Base-by-base conservation (phyloP, 2,797 vertebrate species). In the Sebastes steindachneri region DNA sequence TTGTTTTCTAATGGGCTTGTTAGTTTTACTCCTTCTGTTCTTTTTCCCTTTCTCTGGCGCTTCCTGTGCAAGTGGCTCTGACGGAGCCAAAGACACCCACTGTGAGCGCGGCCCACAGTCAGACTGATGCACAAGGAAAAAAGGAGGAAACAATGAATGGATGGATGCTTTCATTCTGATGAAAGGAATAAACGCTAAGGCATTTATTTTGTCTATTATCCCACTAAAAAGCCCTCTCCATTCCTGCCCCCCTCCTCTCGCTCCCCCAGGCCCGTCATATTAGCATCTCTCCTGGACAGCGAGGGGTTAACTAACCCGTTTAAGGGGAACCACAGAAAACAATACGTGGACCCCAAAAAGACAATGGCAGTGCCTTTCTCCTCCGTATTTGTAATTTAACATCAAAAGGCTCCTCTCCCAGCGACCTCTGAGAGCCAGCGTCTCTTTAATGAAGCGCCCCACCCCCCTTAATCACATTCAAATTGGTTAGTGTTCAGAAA, bases 401-500 rank as follows among this genome's bases (percentile, higher is more conserved):
- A 96, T 96, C 95, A 96, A 96, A 96, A 96, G 95, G 94, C 95
- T 92, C 92, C 94, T 95, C 94, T 95, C 90, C 91, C 93, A 92
- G 95, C 95, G 95, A 96, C 95, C 96, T 96, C 95, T 94, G 94
- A 95, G 93, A 95, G 92, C 89, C 86, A 88, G 94, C 94, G 89
- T 95, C 90, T 94, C 95, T 96, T 96, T 96, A 96, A 96, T 96
- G 96, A 96, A 96, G 94, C 92, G 91, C 94, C 93, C 93, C 94
- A 89, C 95, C 95, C 97, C 97, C 97, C 97, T 99, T 99, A 99
- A 99, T 99, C 98, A 99, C 98, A 99, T 99, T 99, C 97, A 99
- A 99, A 99, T 99, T 99, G 98, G 98, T 99, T 99, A 99, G 98
- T 99, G 98, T 99, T 99, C 98, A 99, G 98, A 99, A 99, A 99